Evolutionary conservation across 2,888 invertebrate genomes (phyloP), one percentile per base, ranked within the genome.

Genomic region (Caenorhabditis wallacei): DNA sequence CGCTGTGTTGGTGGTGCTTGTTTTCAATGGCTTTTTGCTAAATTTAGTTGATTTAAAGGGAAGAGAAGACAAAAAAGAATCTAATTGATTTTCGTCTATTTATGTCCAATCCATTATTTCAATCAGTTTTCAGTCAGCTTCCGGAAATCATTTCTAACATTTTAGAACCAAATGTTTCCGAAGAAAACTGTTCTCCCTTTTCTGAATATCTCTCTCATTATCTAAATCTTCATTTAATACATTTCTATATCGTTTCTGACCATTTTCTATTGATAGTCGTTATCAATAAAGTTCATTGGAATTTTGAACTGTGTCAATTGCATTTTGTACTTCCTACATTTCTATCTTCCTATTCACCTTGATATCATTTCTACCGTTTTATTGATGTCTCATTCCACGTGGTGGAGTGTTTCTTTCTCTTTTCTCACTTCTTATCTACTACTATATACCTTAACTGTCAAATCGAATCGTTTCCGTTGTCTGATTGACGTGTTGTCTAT

Each of bases 391-490:
- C 48, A 13, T 56, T 69, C 64, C 74, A 74, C 74, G 59, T 76
- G 68, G 57, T 68, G 64, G 68, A 51, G 4, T 16, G 7, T 48
- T 16, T 24, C 18, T 57, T 20, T 46, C 48, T 57, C 54, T 24
- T 30, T 46, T 43, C 61, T 26, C 46, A 20, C 63, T 10, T 63
- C 46, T 63, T 46, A 35, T 64, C 51, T 10, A 61, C 24, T 37
- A 72, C 43, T 59, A 40, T 74, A 64, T 74, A 74, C 51, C 24
- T 40, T 75, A 75, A 37, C 75, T 76, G 75, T 76, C 75, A 76
- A 46, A 48, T 76, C 48, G 24, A 48, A 76, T 68, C 51, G 46
- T 46, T 59, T 53, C 51, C 54, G 64, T 35, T 53, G 63, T 43
- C 72, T 22, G 40, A 26, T 40, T 64, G 63, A 64, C 46, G 46